Evolutionary conservation across 2,113 vertebrate genomes (phyloP).

Genomic region (Phylloscopus trochiloides): DNA sequence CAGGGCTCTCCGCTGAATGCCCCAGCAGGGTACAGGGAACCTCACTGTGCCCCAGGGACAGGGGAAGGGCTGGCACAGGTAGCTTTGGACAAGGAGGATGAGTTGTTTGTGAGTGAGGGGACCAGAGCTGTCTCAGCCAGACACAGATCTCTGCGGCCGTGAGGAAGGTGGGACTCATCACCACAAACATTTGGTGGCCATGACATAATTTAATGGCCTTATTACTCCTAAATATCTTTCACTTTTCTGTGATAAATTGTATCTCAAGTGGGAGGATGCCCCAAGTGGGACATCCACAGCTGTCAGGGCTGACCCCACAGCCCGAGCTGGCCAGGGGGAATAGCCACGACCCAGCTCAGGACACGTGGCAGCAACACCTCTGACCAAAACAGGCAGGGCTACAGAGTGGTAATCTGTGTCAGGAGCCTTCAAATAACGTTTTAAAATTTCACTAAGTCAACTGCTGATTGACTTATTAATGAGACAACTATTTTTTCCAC

Average conservation of each 20-base stretch:
- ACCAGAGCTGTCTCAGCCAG: background rate
- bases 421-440: background rate
- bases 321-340: fast-evolving
- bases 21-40: background rate
- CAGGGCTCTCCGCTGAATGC: background rate
- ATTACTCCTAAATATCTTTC: background rate
- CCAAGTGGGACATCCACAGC: fast-evolving
- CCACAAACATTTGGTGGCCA: background rate
- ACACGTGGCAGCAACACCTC: background rate
- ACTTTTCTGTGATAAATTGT: background rate
- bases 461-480: background rate
- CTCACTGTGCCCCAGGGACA: background rate
- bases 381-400: background rate
- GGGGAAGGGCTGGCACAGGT: background rate
- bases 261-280: background rate
- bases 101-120: background rate
- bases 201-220: background rate
- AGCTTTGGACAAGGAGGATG: background rate
- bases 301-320: background rate
- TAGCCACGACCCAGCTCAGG: fast-evolving
- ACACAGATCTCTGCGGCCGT: fast-evolving
- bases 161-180: background rate
- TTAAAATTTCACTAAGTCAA: background rate
- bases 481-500: background rate
- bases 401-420: background rate